Conservation (phyloP, 2,113 vertebrate genomes). For the Cercopithecus mona region DNA sequence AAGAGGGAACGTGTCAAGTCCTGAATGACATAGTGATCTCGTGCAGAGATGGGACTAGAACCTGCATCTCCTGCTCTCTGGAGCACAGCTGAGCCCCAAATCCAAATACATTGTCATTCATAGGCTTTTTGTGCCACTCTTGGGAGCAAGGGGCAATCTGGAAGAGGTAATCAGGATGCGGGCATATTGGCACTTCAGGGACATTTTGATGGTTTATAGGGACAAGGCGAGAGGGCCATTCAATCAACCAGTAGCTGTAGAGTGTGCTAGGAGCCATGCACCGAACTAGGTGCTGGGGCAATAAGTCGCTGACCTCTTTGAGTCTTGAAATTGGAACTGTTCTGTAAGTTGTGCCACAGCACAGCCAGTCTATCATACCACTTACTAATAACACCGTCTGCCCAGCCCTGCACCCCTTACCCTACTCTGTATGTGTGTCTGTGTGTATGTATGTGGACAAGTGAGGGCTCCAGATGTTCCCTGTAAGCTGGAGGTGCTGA, state of each 20-base stretch:
- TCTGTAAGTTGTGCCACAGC: background rate
- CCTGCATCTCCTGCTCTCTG: background rate
- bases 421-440: too few species aligned
- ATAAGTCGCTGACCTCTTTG: background rate
- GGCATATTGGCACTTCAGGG: background rate
- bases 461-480: background rate
- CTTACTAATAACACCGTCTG: background rate
- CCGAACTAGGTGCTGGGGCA: background rate
- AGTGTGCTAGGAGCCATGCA: rapidly evolving
- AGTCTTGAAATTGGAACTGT: background rate
- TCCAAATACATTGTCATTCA: background rate
- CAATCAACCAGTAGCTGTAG: background rate
- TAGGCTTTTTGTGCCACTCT: background rate
- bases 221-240: background rate
- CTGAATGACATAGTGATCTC: background rate
- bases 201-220: background rate
- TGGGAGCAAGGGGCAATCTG: background rate
- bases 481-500: background rate
- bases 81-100: background rate
- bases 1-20: background rate
- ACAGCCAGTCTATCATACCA: background rate
- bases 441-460: rapidly evolving
- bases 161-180: background rate
- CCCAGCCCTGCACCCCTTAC: background rate
- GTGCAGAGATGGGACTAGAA: background rate